Conservation (phyloP, 2,113 vertebrate genomes). For the Nerophis lumbriciformis region DNA sequence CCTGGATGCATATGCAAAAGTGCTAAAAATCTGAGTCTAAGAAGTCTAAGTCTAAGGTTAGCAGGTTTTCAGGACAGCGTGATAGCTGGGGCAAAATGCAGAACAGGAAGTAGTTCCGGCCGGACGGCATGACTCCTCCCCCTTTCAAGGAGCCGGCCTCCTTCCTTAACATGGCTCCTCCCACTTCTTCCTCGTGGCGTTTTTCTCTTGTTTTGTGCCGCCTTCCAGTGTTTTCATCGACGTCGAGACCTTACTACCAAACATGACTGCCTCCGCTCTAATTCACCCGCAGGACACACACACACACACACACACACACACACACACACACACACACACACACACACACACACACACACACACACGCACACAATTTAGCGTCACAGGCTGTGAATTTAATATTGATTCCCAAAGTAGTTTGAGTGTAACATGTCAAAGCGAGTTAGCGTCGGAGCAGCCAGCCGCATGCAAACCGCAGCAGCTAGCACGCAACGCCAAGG, state of each 20-base stretch:
- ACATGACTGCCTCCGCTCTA: conserved; percentile 80
- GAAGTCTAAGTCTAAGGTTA: too few relatives aligned
- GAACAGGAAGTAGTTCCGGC: too few relatives aligned
- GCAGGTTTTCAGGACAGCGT: too few relatives aligned
- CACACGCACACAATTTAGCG: conserved; percentile 23
- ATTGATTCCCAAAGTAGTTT: conserved; percentile 99
- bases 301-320: conserved; percentile 26
- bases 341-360: background rate
- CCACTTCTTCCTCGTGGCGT: background rate
- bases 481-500: conserved; percentile 83
- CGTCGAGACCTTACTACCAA: conserved; percentile 85
- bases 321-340: conserved; percentile 30
- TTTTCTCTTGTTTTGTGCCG: conserved; percentile 68
- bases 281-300: conserved; percentile 59
- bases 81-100: too few relatives aligned
- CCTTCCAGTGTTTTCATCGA: conserved; percentile 90
- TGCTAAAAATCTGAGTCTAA: too few relatives aligned
- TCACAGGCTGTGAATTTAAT: too few relatives aligned
- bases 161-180: background rate
- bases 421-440: conserved; percentile 95
- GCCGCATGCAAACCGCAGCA: conserved; percentile 77
- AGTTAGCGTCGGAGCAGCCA: conserved; percentile 82
- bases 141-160: background rate
- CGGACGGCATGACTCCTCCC: too few relatives aligned
- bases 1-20: too few relatives aligned